Base-by-base conservation (phyloP, 2,888 invertebrate species). In the Loripinus fragilis region DNA sequence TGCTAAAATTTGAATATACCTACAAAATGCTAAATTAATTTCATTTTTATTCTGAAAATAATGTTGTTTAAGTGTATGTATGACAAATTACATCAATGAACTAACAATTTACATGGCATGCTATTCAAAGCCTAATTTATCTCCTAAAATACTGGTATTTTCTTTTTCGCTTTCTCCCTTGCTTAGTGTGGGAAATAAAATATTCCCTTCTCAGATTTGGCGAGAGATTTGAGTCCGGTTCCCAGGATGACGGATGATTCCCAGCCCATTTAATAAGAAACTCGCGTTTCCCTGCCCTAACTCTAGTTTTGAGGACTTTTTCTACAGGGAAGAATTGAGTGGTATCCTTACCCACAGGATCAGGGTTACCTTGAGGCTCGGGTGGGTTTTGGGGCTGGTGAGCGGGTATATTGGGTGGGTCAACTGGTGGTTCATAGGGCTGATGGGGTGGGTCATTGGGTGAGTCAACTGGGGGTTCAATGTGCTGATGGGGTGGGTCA, bases 251-350 rank as follows among this genome's bases (percentile, higher is more conserved):
- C 2, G 30, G 30, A 20, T 60, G 23, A 25, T 60, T 60, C 20
- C 60, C 60, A 12, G 23, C 20, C 60, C 33, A 60, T 60, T 60
- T 60, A 15, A 60, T 20, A 8, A 55, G 55, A 17, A 25, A 55
- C 17, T 60, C 30, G 2, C 33, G 60, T 60, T 60, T 60, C n/a
- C 60, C 60, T 33, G 28, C 60, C 20, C 60, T 60, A 33, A 60
- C 30, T 33, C 60, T 52, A 10, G 15, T 52, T 8, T 52, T 52
- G 8, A 52, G n/a, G 3, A 23, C 52, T 25, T 52, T 52, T 25
- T 52, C 52, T 8, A 52, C 52, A 25, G 52, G 8, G 25, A 52
- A 52, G 5, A 28, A 52, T 52, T 25, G 45, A 20, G 45, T 45
- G n/a, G 3, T 45, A 3, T 45, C 45, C 8, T 20, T 45, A 38